Conservation (phyloP, 2,797 vertebrate species). For the Cossypha heuglini region DNA sequence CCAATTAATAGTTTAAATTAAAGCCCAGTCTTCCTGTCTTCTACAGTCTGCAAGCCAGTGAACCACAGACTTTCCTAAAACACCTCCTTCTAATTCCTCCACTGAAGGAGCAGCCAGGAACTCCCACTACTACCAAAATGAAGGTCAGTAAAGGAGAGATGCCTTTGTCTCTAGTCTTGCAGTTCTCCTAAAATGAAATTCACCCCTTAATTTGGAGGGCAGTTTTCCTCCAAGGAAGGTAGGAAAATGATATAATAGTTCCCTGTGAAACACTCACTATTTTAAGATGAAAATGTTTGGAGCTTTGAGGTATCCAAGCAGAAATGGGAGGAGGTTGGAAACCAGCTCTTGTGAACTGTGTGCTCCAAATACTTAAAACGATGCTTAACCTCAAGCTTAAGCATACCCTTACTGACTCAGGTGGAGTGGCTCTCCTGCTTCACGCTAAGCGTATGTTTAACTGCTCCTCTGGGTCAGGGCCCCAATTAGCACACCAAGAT, state of each 20-base stretch:
- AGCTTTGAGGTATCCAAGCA: neutral
- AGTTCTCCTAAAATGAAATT: neutral
- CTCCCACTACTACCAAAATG: neutral
- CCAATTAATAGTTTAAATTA: conserved; percentile 71
- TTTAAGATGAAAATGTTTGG: neutral
- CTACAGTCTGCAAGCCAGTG: conserved; percentile 37
- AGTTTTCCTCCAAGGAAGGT: neutral
- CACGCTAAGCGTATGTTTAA: neutral
- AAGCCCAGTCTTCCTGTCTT: conserved; percentile 38
- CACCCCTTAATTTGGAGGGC: neutral
- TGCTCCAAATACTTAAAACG: neutral
- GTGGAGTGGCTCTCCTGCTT: neutral
- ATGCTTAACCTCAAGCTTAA: neutral
- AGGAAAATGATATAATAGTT: neutral
- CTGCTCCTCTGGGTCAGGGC: conserved; percentile 11
- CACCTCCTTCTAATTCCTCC: neutral
- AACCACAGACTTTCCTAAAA: conserved; percentile 51
- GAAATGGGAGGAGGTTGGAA: neutral
- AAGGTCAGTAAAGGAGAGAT: neutral
- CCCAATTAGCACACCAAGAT: conserved; percentile 35
- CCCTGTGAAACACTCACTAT: neutral
- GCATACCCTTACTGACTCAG: neutral
- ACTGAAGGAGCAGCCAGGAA: neutral
- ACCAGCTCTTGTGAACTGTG: neutral
- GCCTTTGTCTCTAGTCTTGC: neutral